phyloP scores from a whole-genome alignment of 2,888 invertebrate species.

The Ditula angustiorana region DNA sequence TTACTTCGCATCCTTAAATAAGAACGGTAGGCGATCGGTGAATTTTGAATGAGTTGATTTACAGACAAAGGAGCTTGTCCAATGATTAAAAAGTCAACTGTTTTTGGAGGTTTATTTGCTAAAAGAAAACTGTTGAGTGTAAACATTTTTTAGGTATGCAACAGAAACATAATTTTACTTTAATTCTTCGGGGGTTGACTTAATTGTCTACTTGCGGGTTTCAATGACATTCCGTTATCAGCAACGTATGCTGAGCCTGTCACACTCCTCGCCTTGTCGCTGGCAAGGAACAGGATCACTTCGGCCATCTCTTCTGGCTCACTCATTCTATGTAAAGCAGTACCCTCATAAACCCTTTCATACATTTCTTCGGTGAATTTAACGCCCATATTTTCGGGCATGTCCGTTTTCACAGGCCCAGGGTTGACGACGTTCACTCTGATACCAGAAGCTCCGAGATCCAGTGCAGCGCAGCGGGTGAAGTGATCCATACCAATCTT shows the following conservation, averaged over 20 bases:
- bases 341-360: neutral
- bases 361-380: slow-evolving; percentile 55
- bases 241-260: neutral
- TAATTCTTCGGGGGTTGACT: too few relatives aligned
- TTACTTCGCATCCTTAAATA: too few relatives aligned
- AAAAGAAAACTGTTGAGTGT: too few relatives aligned
- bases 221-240: neutral
- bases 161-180: too few relatives aligned
- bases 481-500: slow-evolving; percentile 92
- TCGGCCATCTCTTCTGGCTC: slow-evolving; percentile 48
- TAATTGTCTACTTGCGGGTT: too few relatives aligned
- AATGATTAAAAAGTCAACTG: too few relatives aligned
- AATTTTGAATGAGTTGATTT: too few relatives aligned
- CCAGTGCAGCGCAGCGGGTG: slow-evolving; percentile 88
- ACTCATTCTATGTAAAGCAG: slow-evolving; percentile 48
- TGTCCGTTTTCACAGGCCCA: slow-evolving; percentile 54
- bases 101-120: too few relatives aligned
- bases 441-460: slow-evolving; percentile 83
- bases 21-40: too few relatives aligned
- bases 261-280: neutral
- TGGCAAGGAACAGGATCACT: slow-evolving; percentile 16
- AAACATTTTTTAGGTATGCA: too few relatives aligned
- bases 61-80: too few relatives aligned
- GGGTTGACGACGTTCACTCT: slow-evolving; percentile 91
- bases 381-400: slow-evolving; percentile 53